These are phyloP conservation scores for Tinea trinotella DNA, from an alignment of 2,888 invertebrate species.

Conservation along the genomic window DNA sequence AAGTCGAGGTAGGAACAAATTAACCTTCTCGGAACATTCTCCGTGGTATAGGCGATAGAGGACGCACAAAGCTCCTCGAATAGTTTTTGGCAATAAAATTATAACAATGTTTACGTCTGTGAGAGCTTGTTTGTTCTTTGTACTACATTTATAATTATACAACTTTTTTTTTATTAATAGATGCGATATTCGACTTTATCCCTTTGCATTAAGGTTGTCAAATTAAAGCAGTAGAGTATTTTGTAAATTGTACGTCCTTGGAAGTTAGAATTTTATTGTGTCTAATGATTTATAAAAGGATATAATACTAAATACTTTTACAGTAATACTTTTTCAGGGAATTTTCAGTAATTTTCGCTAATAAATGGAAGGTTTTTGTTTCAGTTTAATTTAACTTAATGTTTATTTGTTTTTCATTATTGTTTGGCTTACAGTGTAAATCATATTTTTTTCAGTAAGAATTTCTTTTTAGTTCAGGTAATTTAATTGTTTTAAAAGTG, in stretches of 20 bases:
- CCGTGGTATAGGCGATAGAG: too few relatives aligned
- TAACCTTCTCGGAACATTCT: too few relatives aligned
- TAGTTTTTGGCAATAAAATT: neutral
- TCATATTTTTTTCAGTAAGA: too few relatives aligned
- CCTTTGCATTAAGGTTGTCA: neutral
- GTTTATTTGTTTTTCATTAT: too few relatives aligned
- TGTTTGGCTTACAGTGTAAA: too few relatives aligned
- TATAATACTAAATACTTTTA: slow-evolving; percentile 1
- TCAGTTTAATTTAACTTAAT: too few relatives aligned
- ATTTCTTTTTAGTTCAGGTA: too few relatives aligned
- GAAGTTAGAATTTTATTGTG: slow-evolving; percentile 13
- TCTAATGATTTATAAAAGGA: slow-evolving; percentile 27
- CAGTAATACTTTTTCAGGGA: too few relatives aligned
- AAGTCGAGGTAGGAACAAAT: too few relatives aligned
- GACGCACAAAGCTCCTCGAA: neutral
- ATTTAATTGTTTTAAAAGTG: too few relatives aligned
- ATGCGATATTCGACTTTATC: neutral
- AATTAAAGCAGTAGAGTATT: neutral
- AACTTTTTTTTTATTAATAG: neutral
- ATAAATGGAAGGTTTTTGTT: too few relatives aligned
- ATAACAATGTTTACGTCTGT: slow-evolving; percentile 2
- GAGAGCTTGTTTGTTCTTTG: neutral
- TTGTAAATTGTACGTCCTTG: neutral
- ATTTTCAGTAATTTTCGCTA: too few relatives aligned
- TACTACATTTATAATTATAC: neutral